A percentile compares a stretch with the other conserved stretches of the same genome.
Evolutionary conservation across 2,888 invertebrate species (phyloP).

Genomic region (Leptinotarsa tumamoca): DNA sequence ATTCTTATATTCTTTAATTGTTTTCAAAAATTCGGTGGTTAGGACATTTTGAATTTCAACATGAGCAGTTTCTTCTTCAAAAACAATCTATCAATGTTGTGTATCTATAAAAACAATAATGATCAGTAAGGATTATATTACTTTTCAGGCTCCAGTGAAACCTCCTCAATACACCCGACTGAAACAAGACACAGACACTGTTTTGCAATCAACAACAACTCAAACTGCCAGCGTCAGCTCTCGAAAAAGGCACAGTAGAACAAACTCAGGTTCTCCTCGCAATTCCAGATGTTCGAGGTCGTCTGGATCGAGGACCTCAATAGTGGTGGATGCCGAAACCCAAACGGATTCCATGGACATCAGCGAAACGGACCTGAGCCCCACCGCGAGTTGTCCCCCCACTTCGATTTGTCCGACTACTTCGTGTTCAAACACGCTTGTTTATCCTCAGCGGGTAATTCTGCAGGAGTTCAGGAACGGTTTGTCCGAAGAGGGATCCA

Average conservation of each 20-base stretch:
- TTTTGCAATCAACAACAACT: constrained; percentile 61
- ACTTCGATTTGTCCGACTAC: constrained; percentile 62
- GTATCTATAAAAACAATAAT: no score
- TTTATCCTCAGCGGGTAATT: constrained; percentile 62
- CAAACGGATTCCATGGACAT: constrained; percentile 77
- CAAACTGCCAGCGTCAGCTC: constrained; percentile 63
- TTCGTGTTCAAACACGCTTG: constrained; percentile 46
- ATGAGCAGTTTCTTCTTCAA: no score
- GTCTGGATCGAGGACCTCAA: constrained; percentile 59
- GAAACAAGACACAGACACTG: constrained; percentile 70
- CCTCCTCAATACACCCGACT: constrained; percentile 73
- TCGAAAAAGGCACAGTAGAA: constrained; percentile 72
- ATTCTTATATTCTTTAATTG: no score
- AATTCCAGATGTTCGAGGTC: constrained; percentile 60
- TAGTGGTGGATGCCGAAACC: constrained; percentile 73
- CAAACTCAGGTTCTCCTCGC: constrained; percentile 71
- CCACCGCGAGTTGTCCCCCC: constrained; percentile 67
- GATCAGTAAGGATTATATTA: neutral
- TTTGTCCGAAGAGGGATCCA: constrained; percentile 57
- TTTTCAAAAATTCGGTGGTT: no score
- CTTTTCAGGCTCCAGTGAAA: constrained; percentile 69
- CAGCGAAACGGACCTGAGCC: constrained; percentile 73
- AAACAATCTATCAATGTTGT: no score
- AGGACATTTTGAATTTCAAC: no score
- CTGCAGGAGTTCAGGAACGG: constrained; percentile 58